phyloP scores from a whole-genome alignment of 1,140 invertebrate species.

The Ceratitis capitata region DNA sequence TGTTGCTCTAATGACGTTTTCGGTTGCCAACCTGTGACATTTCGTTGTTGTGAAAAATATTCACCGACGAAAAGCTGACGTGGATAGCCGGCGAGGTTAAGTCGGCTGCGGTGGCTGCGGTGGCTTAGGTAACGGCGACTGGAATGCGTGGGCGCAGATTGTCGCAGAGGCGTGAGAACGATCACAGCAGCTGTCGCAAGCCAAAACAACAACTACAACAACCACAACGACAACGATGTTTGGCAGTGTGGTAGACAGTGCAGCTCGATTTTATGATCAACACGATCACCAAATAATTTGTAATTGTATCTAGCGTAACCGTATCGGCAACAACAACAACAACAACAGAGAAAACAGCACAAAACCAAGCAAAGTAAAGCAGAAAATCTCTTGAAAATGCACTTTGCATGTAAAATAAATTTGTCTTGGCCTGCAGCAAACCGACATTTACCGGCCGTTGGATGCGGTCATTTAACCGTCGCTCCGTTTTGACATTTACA shows the following conservation, averaged over 20 bases:
- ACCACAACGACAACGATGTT: not conserved
- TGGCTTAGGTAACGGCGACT: not conserved
- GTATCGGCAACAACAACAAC: too few relatives aligned
- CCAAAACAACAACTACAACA: not conserved
- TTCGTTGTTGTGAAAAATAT: not conserved
- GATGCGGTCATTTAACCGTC: slow-evolving; percentile 5
- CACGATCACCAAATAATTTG: slow-evolving; percentile 38
- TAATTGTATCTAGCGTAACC: slow-evolving; percentile 26
- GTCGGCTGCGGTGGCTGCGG: not conserved
- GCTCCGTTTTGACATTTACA: not conserved
- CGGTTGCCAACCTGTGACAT: slow-evolving; percentile 33
- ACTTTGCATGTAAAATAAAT: not conserved
- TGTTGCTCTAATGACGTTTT: slow-evolving; percentile 13
- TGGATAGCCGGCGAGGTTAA: not conserved
- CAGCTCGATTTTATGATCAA: slow-evolving; percentile 18
- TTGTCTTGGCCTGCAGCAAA: not conserved
- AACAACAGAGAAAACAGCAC: not conserved
- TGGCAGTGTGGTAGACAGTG: not conserved
- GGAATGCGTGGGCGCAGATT: slow-evolving; percentile 22
- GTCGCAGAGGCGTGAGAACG: not conserved
- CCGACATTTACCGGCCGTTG: slow-evolving; percentile 5
- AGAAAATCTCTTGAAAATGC: not conserved
- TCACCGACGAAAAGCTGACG: not conserved
- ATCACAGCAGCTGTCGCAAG: not conserved
- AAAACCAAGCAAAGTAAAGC: not conserved